Base-by-base conservation (phyloP, 1,140 invertebrate genomes). In the Orchesella cincta region DNA sequence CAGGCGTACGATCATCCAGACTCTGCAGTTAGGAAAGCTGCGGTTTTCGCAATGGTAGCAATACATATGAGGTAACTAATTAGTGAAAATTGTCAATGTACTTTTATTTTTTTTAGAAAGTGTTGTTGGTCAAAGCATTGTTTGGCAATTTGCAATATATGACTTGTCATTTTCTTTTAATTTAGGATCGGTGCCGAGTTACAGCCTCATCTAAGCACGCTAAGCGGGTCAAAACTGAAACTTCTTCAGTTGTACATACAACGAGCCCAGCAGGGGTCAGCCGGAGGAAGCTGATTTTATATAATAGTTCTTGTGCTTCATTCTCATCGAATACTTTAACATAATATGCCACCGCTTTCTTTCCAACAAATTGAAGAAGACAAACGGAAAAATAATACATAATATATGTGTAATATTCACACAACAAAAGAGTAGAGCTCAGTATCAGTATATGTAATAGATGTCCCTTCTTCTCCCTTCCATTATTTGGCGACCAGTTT, bases 1-100 rank as follows among this genome's bases (percentile, higher is more conserved):
- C 70, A 57, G n/a, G 81, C 81, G n/a, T 82, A 82, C 57, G 81
- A 82, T 73, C 81, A 82, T 77, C 79, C 79, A 20, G 81, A 82
- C 46, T 82, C 81, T 5, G 81, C 81, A 23, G 81, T 82, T 18
- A 73, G 81, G 34, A 82, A 82, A 78, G 79, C 81, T 31, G 81
- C 81, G 20, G 81, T 82, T 18, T 82, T 82, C 70, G 79, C 81
- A 12, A 82, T 82, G 29, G 81, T 82, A 46, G 77, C 81, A 74
- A 76, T 80, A 64, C 78, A 82, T 76, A 33, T 73, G 46, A 76
- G 79, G 81, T 81, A 78, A 31, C 8, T 39, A 36, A 29, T n/a
- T n/a, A n/a, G 0, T 0, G 26, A 62, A 29, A 57, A 52, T 29
- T 71, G 31, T 34, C 34, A 3, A 64, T 35, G 26, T 20, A 26